Percentiles rank a stretch among this genome's conserved stretches.
These are phyloP conservation scores for Pampus argenteus DNA, from an alignment of 2,797 vertebrate genomes.

Conservation along the genomic window DNA sequence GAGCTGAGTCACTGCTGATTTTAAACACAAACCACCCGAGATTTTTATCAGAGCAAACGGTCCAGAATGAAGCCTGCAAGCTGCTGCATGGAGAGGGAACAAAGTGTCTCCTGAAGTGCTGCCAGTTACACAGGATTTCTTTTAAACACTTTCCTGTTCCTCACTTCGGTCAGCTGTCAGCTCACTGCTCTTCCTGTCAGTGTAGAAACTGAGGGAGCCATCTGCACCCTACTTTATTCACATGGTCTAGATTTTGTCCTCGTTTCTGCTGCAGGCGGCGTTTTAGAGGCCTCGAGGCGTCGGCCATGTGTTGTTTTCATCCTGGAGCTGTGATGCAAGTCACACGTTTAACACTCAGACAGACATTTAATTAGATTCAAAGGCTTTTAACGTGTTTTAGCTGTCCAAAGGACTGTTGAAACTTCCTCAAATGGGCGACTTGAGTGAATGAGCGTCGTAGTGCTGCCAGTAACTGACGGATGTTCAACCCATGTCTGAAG, in stretches of 20 bases:
- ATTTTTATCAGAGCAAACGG: too few species aligned
- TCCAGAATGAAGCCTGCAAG: too few species aligned
- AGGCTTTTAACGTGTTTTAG: background rate
- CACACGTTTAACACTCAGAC: background rate
- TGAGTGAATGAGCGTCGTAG: too few species aligned
- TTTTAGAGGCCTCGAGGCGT: background rate
- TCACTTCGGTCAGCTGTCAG: background rate
- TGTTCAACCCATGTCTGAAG: too few species aligned
- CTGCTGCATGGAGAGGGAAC: too few species aligned
- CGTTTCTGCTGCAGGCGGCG: conserved; percentile 21
- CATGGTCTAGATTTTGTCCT: conserved; percentile 43
- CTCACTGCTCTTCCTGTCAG: background rate
- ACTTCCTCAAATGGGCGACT: too few species aligned
- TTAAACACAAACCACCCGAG: too few species aligned
- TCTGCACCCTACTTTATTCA: conserved; percentile 27
- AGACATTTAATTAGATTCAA: background rate
- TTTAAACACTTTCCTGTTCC: too few species aligned
- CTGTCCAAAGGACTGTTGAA: background rate
- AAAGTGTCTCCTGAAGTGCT: too few species aligned
- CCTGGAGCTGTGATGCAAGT: background rate
- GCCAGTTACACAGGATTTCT: too few species aligned
- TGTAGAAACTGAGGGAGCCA: background rate
- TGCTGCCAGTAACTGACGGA: too few species aligned
- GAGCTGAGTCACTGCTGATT: too few species aligned
- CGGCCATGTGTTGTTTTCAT: conserved; percentile 14